Base-by-base conservation (phyloP, 1,140 invertebrate species). In the Anoplophora glabripennis region DNA sequence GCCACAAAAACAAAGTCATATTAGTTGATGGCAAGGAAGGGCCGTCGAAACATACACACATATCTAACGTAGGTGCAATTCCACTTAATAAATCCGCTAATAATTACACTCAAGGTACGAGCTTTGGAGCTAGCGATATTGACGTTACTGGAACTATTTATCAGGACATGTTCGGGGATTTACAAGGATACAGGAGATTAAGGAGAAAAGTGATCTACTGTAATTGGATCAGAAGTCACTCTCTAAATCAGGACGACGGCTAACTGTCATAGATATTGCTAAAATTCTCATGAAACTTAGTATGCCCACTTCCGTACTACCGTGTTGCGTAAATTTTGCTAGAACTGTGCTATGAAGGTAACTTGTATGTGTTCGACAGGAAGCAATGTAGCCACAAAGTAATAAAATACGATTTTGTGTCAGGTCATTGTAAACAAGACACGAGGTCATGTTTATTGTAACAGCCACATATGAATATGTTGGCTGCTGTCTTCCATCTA, bases 31-130 rank as follows among this genome's bases (percentile, higher is more conserved):
- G 11, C 15, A 18, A 46, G 7, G 10, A 9, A 46, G 18, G 11
- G 38, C 11, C 12, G 10, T 18, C 11, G 21, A 15, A 7, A 45
- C 15, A 17, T 45, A 45, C 11, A 3, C 38, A 45, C 42, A 45
- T 45, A 7, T 45, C 8, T n/a, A 28, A 28, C 21, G 21, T 28
- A 28, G 21, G 52, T 54, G 52, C 52, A 54, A 21, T 54, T 54
- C 54, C 59, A 40, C 21, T 58, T 11, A 47, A 44, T 14, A 10
- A 53, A 44, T 59, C 64, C 55, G 59, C 60, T 66, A 67, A 66
- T 58, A 68, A 67, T 49, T 57, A 66, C 65, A 68, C 60, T 67
- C 62, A 70, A 68, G 65, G 65, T 67, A 66, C 61, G 63, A 67
- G 61, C 63, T 58, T 44, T 57, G 69, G 63, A 68, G 68, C 66